Conservation (phyloP, 2,888 invertebrate genomes). For the Leucozona laternaria region DNA sequence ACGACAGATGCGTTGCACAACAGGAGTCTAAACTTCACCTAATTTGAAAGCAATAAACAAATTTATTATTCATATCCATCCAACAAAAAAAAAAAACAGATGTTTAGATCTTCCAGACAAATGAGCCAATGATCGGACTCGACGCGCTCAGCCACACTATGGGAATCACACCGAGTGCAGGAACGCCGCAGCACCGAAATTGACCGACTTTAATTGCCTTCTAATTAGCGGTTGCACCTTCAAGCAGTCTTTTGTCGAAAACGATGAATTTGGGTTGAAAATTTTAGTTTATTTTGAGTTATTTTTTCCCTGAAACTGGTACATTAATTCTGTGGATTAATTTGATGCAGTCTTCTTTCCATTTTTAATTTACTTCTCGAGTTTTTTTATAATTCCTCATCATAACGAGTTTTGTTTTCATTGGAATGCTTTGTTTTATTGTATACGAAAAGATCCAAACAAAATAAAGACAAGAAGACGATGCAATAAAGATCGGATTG, state of each 20-base stretch:
- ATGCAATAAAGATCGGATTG: conserved; percentile 64
- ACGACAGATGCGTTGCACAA: conserved; percentile 9
- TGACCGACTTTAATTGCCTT: conserved; percentile 70
- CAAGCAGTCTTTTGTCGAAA: conserved; percentile 57
- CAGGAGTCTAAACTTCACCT: conserved; percentile 57
- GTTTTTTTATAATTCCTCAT: conserved; percentile 31
- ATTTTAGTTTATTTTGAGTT: conserved; percentile 34
- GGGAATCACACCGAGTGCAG: conserved; percentile 17
- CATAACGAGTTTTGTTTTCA: conserved; percentile 30
- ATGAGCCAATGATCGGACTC: conserved; percentile 28
- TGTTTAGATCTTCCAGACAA: conserved; percentile 32
- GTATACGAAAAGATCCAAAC: conserved; percentile 36
- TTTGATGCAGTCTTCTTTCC: conserved; percentile 24
- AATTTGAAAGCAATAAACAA: conserved; percentile 46
- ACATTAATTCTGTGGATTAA: conserved; percentile 32
- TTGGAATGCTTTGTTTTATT: conserved; percentile 49
- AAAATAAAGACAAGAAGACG: conserved; percentile 25
- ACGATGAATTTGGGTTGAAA: conserved; percentile 45
- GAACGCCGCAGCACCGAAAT: conserved; percentile 1
- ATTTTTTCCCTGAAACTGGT: conserved; percentile 19
- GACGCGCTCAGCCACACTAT: conserved; percentile 33
- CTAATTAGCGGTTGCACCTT: conserved; percentile 69
- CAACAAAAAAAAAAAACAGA: conserved; percentile 24
- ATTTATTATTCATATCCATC: conserved; percentile 34
- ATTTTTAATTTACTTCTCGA: conserved; percentile 34